phyloP scores from a whole-genome alignment of 53 echinoderm and acorn worm species.

The Paelopatides confundens region DNA sequence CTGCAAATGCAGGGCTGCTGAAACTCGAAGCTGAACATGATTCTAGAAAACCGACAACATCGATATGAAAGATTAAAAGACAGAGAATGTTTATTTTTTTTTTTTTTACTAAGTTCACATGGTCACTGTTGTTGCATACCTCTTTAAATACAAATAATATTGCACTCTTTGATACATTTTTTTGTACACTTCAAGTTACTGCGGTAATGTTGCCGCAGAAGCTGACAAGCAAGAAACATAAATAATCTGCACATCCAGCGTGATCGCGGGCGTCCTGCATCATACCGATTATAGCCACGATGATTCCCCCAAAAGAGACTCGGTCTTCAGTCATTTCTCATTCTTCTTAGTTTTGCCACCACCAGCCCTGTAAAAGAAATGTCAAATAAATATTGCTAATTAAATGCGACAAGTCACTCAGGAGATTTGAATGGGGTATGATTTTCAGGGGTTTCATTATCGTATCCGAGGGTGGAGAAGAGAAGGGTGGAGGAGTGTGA shows the following conservation, averaged over 20 bases:
- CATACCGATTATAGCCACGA: conserved; percentile 1
- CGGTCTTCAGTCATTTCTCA: conserved; percentile 71
- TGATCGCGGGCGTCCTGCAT: conserved; percentile 19
- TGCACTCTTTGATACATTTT: conserved; percentile 15
- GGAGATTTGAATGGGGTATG: no score
- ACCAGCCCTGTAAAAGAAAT: background rate
- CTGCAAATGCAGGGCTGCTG: no score
- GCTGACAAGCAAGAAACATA: background rate
- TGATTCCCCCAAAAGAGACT: background rate
- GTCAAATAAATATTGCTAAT: no score
- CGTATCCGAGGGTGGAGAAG: no score
- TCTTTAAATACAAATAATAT: conserved; percentile 38
- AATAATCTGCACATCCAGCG: conserved; percentile 23
- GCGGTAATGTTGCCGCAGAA: background rate
- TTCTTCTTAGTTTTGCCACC: conserved; percentile 87
- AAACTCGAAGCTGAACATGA: background rate
- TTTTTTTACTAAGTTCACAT: background rate
- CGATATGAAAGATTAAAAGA: background rate
- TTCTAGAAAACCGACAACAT: background rate
- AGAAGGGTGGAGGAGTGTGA: no score
- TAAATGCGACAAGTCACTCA: no score
- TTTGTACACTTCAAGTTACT: conserved; percentile 26
- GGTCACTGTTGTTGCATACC: conserved; percentile 18
- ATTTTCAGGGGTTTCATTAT: no score
- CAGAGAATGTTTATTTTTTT: background rate